phyloP scores from a whole-genome alignment of 2,888 invertebrate species.

The Pseudococcus viburni region DNA sequence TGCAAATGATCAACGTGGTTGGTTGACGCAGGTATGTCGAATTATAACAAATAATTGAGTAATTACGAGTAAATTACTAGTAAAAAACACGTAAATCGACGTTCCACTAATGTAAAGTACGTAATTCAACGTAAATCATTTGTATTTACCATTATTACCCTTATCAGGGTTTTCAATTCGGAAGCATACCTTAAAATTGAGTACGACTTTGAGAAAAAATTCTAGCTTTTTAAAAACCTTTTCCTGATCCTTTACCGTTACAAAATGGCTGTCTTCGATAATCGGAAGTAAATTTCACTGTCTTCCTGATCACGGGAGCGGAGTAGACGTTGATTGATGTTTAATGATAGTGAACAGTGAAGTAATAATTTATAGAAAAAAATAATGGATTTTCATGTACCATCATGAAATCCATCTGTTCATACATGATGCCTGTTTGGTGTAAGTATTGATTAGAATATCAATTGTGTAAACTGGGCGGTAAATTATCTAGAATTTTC shows the following conservation, averaged over 20 bases:
- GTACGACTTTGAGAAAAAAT: constrained; percentile 16
- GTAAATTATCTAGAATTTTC: constrained; percentile 21
- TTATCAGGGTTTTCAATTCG: background rate
- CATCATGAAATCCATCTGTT: background rate
- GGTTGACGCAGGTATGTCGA: background rate
- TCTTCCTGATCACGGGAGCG: background rate
- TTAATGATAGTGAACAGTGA: background rate
- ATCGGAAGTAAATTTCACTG: background rate
- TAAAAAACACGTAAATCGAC: background rate
- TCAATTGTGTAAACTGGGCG: constrained; percentile 31
- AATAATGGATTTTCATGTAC: background rate
- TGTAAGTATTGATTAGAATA: constrained; percentile 38
- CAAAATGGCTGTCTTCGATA: constrained; percentile 57
- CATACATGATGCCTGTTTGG: constrained; percentile 6
- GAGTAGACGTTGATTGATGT: background rate
- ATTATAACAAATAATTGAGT: background rate
- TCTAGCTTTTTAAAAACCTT: constrained; percentile 29
- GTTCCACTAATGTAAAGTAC: background rate
- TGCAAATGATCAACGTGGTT: background rate
- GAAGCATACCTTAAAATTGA: background rate
- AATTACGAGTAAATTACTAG: background rate
- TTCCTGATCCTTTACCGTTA: background rate
- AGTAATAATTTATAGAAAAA: background rate
- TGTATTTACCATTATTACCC: background rate
- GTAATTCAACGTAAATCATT: background rate